Conservation (phyloP, 2,113 vertebrate genomes). For the Rhinichthys klamathensis region DNA sequence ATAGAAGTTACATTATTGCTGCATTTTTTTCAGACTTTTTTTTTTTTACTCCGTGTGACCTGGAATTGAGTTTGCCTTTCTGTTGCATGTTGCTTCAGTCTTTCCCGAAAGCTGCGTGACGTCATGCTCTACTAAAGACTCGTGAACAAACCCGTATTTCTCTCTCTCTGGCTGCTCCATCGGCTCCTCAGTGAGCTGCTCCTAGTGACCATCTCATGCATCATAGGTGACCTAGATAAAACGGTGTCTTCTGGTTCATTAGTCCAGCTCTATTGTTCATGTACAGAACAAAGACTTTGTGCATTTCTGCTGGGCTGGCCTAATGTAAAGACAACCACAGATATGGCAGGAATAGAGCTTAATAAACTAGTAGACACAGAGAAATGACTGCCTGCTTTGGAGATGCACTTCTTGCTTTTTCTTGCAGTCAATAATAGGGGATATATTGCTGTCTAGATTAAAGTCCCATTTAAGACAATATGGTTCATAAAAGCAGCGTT, state of each 20-base stretch:
- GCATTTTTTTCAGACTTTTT: slow-evolving; percentile 4
- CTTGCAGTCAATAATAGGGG: slow-evolving; percentile 36
- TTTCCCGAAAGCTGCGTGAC: neutral
- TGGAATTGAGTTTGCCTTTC: slow-evolving; percentile 31
- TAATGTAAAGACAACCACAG: neutral
- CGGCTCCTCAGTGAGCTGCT: slow-evolving; percentile 28
- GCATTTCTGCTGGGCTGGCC: slow-evolving; percentile 29
- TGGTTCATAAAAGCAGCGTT: slow-evolving; percentile 17
- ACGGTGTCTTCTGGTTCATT: slow-evolving; percentile 37
- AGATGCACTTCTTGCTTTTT: neutral
- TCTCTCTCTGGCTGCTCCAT: slow-evolving; percentile 18
- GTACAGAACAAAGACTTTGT: neutral
- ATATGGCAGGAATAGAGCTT: neutral
- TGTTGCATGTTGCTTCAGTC: slow-evolving; percentile 26
- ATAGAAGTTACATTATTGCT: slow-evolving; percentile 36
- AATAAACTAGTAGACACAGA: slow-evolving; percentile 27
- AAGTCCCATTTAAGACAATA: slow-evolving; percentile 28
- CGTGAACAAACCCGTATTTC: slow-evolving; percentile 39
- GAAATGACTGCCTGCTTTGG: neutral
- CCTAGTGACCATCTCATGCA: slow-evolving; percentile 33
- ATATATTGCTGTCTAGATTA: slow-evolving; percentile 30
- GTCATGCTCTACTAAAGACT: neutral
- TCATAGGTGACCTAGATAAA: slow-evolving; percentile 47
- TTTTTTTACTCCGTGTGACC: neutral
- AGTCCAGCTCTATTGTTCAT: slow-evolving; percentile 26